Percentiles rank a stretch among this genome's conserved stretches.
Conservation (phyloP, 2,888 invertebrate genomes). For the Tiphia femorata region DNA sequence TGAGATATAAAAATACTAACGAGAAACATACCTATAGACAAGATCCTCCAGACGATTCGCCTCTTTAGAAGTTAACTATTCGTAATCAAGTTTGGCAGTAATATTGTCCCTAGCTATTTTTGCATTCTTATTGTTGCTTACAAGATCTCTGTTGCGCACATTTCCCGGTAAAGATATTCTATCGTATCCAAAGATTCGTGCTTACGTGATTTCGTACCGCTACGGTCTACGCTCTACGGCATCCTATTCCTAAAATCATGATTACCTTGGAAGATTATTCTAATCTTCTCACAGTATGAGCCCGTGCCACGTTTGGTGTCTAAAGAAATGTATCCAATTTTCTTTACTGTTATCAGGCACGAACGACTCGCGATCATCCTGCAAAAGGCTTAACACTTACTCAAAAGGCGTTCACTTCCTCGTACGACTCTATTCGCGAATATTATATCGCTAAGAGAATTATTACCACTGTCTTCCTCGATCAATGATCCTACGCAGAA, state of each 20-base stretch:
- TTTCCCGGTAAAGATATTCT: conserved; percentile 20
- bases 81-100: conserved; percentile 67
- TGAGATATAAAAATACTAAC: conserved; percentile 65
- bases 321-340: no score
- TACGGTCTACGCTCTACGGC: conserved; percentile 24
- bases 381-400: no score
- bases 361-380: no score
- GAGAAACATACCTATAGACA: conserved; percentile 57
- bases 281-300: no score
- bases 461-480: no score
- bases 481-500: no score
- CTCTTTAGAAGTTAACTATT: conserved; percentile 59
- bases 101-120: conserved; percentile 66
- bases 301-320: no score
- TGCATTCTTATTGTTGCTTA: conserved; percentile 49
- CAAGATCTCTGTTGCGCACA: conserved; percentile 32
- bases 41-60: conserved; percentile 45
- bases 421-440: no score
- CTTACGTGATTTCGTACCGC: conserved; percentile 22
- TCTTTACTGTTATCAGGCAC: no score
- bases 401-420: no score
- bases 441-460: no score
- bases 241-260: conserved; percentile 32
- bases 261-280: conserved; percentile 45
- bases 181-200: conserved; percentile 18